Percentiles rank a stretch among this genome's conserved stretches.
Conservation (phyloP, 2,797 vertebrate species). For the Clarias laeviceps region DNA sequence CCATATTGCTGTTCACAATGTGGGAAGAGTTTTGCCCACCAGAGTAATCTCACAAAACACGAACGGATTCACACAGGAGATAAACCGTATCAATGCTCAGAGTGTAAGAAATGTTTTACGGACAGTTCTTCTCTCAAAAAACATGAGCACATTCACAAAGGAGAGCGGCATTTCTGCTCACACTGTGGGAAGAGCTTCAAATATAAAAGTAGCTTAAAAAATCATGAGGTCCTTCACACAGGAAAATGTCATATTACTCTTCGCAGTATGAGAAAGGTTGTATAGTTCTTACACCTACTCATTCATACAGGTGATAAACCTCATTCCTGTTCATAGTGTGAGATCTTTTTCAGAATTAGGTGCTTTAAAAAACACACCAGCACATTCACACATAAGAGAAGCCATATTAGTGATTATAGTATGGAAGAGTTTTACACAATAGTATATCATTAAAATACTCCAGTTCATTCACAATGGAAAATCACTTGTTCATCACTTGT, state of each 20-base stretch:
- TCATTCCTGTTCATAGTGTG: no score
- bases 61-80: not conserved
- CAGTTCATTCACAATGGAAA: no score
- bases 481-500: no score
- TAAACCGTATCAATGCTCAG: not conserved
- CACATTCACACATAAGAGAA: no score
- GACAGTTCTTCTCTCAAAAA: not conserved
- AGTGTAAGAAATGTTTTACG: not conserved
- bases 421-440: no score
- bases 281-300: not conserved
- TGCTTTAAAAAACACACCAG: no score
- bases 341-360: no score
- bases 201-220: not conserved
- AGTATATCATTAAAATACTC: no score
- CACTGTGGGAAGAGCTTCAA: not conserved
- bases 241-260: not conserved
- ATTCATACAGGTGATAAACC: no score
- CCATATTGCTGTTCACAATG: not conserved
- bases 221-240: not conserved
- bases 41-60: not conserved
- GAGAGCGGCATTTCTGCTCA: not conserved
- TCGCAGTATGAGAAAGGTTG: not conserved
- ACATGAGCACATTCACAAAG: not conserved
- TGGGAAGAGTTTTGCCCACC: not conserved
- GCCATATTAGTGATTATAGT: no score